Evolutionary conservation across 92 coral and sea anemone species (phyloP), one percentile per base, ranked within the genome.

Genomic region (Epizoanthus illoricatus): DNA sequence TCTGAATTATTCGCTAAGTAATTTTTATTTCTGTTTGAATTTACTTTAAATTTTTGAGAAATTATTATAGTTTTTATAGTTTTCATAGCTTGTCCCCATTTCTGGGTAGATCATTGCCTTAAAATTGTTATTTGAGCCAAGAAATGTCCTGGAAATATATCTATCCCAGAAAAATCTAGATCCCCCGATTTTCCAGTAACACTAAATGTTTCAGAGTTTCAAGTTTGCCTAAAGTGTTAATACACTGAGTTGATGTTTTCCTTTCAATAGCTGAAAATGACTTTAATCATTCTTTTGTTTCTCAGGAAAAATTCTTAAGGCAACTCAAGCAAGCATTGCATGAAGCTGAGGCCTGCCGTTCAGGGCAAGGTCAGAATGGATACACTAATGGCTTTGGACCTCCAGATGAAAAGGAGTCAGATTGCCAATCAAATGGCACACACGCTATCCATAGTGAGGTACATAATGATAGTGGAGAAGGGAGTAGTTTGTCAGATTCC

Each of bases 311-410:
- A 5, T 43, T 59, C 8, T 13, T 59, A 33, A 20, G 33, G 45
- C 59, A 40, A 45, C 71, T 78, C 19, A 52, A 78, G 54, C 21
- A 45, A 20, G 17, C 61, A 6, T 40, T 78, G 1, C 45, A 78
- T 12, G 45, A 55, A 19, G 19, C 16, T 23, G 82, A 66, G 20
- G 43, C 82, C 18, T 78, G 71, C 21, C 5, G 42, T 42, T 41
- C 71, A 45, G 67, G 45, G 10, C 60, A 64, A 23, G 71, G 24
- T 63, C 60, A 63, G 41, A 63, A 78, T 64, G 82, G 82, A 5
- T 78, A 59, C 52, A 45, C 71, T 18, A 63, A 66, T 42, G 82
- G 71, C 21, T 78, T 61, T 62, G 71, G 24, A 42, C 61, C 71
- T 11, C 65, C 70, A 63, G 71, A 63, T 23, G 82, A 78, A 19